Conservation (phyloP, 2,113 vertebrate genomes). For the Marmota monax region DNA sequence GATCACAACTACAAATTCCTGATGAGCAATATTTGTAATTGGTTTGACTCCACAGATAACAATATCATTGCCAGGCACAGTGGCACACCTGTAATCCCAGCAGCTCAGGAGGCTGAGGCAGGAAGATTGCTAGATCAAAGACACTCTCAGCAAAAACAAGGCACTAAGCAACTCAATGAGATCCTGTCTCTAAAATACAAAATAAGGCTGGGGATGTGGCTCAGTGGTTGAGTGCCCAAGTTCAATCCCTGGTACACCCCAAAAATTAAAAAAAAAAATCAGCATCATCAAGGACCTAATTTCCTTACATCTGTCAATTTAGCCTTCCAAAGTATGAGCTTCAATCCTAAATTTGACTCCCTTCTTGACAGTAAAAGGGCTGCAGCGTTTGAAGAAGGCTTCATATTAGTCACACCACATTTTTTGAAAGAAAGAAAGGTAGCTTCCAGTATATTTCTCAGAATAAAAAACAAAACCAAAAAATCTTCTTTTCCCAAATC, state of each 20-base stretch:
- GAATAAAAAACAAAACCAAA: not conserved
- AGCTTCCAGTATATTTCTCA: slow-evolving; percentile 14
- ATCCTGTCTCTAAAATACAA: no score
- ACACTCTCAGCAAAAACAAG: no score
- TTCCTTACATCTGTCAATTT: slow-evolving; percentile 7
- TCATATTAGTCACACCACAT: slow-evolving; percentile 9
- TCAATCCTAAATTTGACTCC: not conserved
- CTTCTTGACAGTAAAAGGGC: not conserved
- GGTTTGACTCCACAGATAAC: slow-evolving; percentile 10
- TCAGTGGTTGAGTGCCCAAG: no score
- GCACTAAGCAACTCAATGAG: no score
- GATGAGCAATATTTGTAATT: not conserved
- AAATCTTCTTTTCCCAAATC: not conserved
- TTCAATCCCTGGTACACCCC: no score
- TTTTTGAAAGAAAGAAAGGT: slow-evolving; percentile 31
- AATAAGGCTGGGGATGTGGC: no score
- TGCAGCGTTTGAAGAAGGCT: not conserved
- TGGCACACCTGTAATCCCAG: no score
- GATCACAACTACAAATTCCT: slow-evolving; percentile 2
- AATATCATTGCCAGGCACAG: not conserved
- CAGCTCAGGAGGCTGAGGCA: no score
- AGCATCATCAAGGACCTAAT: not conserved
- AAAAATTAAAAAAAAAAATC: no score
- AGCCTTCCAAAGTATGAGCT: not conserved
- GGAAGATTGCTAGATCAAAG: no score